Conservation (phyloP, 2,888 invertebrate species). For the Leucophora obtusa region DNA sequence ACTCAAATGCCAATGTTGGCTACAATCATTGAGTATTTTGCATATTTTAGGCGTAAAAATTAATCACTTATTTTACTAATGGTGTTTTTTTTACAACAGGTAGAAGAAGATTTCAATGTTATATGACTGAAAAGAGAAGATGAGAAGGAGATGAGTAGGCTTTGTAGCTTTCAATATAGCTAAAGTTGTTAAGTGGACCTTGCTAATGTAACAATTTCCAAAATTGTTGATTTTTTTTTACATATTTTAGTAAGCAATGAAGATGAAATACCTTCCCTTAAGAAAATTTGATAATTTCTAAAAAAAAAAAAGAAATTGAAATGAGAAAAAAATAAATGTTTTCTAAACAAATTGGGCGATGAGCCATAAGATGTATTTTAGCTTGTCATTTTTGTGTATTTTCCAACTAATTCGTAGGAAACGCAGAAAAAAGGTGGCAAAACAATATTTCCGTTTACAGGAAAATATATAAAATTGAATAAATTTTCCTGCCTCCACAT, state of each 20-base stretch:
- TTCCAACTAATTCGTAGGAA: background rate
- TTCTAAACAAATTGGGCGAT: conserved; percentile 76
- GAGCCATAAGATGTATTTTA: conserved; percentile 69
- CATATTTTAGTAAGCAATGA: conserved; percentile 30
- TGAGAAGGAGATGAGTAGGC: no score
- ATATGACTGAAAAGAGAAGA: no score
- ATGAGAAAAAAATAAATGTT: conserved; percentile 64
- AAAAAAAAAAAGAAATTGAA: background rate
- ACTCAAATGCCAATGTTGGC: conserved; percentile 61
- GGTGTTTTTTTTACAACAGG: conserved; percentile 27
- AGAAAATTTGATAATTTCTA: conserved; percentile 8
- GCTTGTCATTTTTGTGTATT: conserved; percentile 29
- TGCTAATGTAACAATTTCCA: conserved; percentile 76
- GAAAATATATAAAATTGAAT: conserved; percentile 47
- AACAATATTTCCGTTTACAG: conserved; percentile 24
- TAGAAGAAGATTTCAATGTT: background rate
- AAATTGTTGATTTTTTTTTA: conserved; percentile 71
- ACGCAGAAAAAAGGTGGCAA: conserved; percentile 15
- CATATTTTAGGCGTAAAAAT: conserved; percentile 77
- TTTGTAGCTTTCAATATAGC: background rate
- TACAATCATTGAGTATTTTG: conserved; percentile 76
- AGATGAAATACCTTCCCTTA: conserved; percentile 21
- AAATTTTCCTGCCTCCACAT: conserved; percentile 50
- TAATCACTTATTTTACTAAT: conserved; percentile 78
- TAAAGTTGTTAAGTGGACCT: conserved; percentile 76